Percentiles rank a stretch among this genome's conserved stretches.
Conservation (phyloP, 1,140 invertebrate species). For the Globodera ellingtonae region DNA sequence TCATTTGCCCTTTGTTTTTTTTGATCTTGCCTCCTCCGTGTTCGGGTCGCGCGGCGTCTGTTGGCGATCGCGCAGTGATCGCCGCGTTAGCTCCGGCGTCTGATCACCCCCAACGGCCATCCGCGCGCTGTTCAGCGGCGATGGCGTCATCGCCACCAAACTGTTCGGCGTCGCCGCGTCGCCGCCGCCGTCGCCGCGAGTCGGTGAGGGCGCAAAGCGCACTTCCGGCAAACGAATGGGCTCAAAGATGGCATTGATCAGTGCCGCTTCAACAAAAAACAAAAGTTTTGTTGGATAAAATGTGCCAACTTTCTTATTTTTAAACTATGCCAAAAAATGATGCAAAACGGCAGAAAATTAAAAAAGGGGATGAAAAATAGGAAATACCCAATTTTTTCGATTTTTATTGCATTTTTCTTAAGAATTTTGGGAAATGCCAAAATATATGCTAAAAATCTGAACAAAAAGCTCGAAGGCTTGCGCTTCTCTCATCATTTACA, state of each 20-base stretch:
- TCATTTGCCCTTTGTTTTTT: too few species aligned
- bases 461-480: too few species aligned
- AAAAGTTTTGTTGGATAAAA: constrained; percentile 1
- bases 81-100: not conserved
- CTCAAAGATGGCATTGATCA: constrained; percentile 22
- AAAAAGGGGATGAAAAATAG: too few species aligned
- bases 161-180: not conserved
- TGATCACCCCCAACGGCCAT: constrained; percentile 7
- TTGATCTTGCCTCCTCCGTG: too few species aligned
- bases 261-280: not conserved
- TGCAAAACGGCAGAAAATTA: too few species aligned
- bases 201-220: constrained; percentile 10
- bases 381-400: too few species aligned
- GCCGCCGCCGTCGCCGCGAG: not conserved
- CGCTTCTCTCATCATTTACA: too few species aligned
- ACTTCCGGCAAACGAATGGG: constrained; percentile 17
- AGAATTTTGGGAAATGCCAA: too few species aligned
- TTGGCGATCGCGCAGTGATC: constrained; percentile 12
- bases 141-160: not conserved
- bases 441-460: too few species aligned
- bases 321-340: too few species aligned
- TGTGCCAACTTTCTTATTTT: not conserved
- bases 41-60: constrained; percentile 11
- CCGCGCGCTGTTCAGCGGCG: constrained; percentile 22
- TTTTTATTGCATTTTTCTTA: too few species aligned